Conservation (phyloP, 2,113 vertebrate species). For the Salvator merianae region DNA sequence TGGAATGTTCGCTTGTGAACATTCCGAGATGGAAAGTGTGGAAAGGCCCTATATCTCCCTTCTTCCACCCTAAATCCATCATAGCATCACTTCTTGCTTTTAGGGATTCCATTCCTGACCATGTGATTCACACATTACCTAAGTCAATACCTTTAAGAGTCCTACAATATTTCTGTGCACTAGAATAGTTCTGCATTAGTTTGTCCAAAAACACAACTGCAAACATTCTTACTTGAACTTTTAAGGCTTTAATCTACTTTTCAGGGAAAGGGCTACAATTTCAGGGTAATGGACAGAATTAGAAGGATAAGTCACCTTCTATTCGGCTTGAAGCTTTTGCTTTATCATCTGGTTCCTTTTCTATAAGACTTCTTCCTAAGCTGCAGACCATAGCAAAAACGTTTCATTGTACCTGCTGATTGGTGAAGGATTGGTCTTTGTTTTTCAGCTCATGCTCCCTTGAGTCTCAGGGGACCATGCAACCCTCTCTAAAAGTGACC, state of each 20-base stretch:
- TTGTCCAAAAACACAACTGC: background rate
- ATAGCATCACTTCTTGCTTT: too few species aligned
- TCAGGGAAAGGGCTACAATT: background rate
- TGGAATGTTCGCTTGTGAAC: too few species aligned
- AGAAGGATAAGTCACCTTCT: background rate
- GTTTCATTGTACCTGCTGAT: background rate
- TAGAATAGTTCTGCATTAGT: background rate
- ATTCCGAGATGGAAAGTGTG: too few species aligned
- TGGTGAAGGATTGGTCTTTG: too few species aligned
- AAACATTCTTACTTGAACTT: background rate
- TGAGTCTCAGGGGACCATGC: background rate
- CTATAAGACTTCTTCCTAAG: too few species aligned
- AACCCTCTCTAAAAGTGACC: background rate
- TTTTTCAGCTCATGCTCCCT: background rate
- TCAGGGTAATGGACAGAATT: background rate
- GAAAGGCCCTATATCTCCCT: too few species aligned
- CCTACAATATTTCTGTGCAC: too few species aligned
- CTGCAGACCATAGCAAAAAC: too few species aligned
- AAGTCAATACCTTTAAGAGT: background rate
- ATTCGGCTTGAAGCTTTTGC: background rate
- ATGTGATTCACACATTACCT: too few species aligned
- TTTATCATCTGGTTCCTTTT: too few species aligned
- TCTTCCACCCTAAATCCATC: too few species aligned
- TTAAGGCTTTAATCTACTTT: background rate
- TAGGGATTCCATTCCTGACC: too few species aligned